Evolutionary conservation across 2,888 invertebrate genomes (phyloP), one percentile per base, ranked within the genome.

Genomic region (Teleogryllus oceanicus): DNA sequence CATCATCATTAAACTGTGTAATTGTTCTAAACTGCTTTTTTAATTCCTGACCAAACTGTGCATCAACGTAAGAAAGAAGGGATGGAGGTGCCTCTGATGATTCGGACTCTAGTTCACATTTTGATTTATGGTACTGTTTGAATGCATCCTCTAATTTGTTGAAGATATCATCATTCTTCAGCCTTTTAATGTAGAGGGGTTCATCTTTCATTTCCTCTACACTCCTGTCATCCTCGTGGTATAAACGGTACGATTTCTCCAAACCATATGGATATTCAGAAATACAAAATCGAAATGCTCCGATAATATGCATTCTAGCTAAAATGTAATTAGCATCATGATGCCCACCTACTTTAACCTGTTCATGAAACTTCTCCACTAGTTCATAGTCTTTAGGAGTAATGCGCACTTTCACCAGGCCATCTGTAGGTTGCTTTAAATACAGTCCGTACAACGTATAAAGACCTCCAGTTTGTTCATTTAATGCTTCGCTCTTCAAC

Each of bases 401-500:
- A n/a, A 62, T 13, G 5, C 62, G 62, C 13, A 62, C n/a, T 62
- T 62, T 62, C 13, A 62, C 62, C 3, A 18, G n/a, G 13, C 62
- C 16, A 62, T n/a, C 13, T 62, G 62, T 62, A 62, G 62, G 62
- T 62, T 62, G 62, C 62, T 62, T 62, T 18, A 62, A 18, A n/a
- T 62, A 62, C 62, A 62, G n/a, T 18, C 62, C 62, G 11, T 62
- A 62, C 13, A 62, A 13, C 4, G n/a, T 13, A n/a, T 62, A 62
- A 13, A 62, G 62, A 8, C 62, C 62, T 13, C 62, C 13, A 16
- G 62, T n/a, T n/a, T 62, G 62, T 62, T 62, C 62, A 62, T 62
- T 62, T 62, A 62, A 62, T 18, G 62, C 62, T 62, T 62, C 62
- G n/a, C 62, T 62, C n/a, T 62, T n/a, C 62, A 62, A 62, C 62